These are phyloP conservation scores for Pteria penguin DNA, from an alignment of 2,888 invertebrate genomes.

Conservation along the genomic window DNA sequence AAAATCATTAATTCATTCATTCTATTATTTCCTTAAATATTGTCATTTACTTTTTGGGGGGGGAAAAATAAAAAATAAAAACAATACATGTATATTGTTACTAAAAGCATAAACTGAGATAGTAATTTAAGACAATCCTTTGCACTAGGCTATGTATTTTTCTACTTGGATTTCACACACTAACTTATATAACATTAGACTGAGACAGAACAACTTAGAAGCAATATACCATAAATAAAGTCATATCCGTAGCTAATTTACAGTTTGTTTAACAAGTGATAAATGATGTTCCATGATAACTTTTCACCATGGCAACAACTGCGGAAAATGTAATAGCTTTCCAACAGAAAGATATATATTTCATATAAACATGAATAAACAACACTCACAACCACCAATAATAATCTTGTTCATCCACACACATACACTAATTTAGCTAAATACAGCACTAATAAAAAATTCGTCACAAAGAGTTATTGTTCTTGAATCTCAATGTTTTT, in stretches of 20 bases:
- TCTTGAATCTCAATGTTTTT: slow-evolving; percentile 12
- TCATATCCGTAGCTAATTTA: neutral
- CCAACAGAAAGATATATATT: neutral
- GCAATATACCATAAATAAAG: neutral
- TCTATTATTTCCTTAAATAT: too few species aligned
- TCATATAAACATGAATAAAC: neutral
- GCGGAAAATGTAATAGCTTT: too few species aligned
- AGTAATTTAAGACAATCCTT: too few species aligned
- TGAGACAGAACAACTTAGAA: neutral
- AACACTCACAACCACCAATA: slow-evolving; percentile 10
- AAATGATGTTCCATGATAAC: too few species aligned
- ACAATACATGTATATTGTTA: too few species aligned
- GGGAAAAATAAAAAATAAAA: too few species aligned
- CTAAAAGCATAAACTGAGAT: too few species aligned
- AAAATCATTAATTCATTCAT: too few species aligned
- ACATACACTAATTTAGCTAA: neutral
- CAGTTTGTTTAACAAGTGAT: neutral
- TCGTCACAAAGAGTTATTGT: slow-evolving; percentile 1
- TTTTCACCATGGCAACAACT: too few species aligned
- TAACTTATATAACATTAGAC: neutral
- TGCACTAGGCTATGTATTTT: too few species aligned
- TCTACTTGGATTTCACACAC: neutral
- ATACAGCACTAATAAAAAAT: slow-evolving; percentile 18
- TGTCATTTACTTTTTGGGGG: too few species aligned
- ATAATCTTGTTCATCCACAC: neutral